phyloP scores from a whole-genome alignment of 2,888 invertebrate species.

The Cremastobaeus sp. region DNA sequence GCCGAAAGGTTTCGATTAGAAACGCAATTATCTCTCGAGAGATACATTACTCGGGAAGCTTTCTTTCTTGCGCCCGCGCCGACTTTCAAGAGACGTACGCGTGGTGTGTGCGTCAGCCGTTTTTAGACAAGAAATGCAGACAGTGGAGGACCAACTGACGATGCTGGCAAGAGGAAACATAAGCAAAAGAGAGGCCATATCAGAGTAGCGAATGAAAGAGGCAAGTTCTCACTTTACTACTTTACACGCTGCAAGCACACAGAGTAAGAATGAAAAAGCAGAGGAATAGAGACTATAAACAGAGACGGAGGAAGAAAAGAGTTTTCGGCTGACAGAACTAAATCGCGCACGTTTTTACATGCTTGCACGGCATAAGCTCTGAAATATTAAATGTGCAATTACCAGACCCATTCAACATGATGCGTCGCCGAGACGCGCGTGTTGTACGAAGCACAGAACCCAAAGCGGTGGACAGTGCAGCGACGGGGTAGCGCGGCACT shows the following conservation, averaged over 20 bases:
- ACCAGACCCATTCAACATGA: constrained; percentile 76
- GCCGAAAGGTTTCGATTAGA: too few relatives aligned
- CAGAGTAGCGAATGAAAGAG: constrained; percentile 61
- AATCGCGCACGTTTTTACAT: constrained; percentile 73
- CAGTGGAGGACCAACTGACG: constrained; percentile 41
- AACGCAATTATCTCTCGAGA: constrained; percentile 32
- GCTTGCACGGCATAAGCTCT: constrained; percentile 75
- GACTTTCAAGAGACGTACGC: constrained; percentile 37
- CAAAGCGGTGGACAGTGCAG: constrained; percentile 50
- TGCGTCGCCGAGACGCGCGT: constrained; percentile 69
- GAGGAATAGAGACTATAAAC: constrained; percentile 61
- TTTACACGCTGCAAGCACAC: constrained; percentile 66
- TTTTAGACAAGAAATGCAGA: constrained; percentile 38
- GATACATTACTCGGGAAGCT: constrained; percentile 6
- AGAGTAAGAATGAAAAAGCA: constrained; percentile 63
- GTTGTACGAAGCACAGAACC: constrained; percentile 47
- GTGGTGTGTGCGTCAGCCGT: constrained; percentile 43
- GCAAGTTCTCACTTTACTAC: constrained; percentile 70
- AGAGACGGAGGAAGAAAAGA: constrained; percentile 63
- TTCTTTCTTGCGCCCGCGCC: constrained; percentile 11
- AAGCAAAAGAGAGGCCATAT: constrained; percentile 39
- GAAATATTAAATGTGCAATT: constrained; percentile 78
- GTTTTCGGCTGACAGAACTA: constrained; percentile 64
- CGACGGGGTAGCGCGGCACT: constrained; percentile 7
- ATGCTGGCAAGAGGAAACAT: constrained; percentile 44